Evolutionary conservation across 2,797 vertebrate species (phyloP).

Genomic region (Brachyrhaphis roseni): DNA sequence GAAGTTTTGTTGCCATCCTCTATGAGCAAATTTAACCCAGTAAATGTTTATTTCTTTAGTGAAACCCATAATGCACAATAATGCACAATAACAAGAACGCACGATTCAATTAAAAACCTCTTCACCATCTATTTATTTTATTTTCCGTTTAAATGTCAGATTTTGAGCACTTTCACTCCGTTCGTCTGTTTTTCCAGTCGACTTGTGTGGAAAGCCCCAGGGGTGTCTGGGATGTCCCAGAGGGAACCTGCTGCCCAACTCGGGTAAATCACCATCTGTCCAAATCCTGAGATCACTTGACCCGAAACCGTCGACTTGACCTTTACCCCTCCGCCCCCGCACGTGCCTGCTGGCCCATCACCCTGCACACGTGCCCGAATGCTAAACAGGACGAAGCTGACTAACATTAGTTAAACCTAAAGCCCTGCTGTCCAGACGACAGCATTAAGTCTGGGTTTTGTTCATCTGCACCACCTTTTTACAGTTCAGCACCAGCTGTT

Average conservation of each 20-base stretch:
- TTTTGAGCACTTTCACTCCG: not conserved
- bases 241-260: slow-evolving; percentile 45
- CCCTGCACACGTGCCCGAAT: slow-evolving; percentile 5
- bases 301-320: slow-evolving; percentile 70
- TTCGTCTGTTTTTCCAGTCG: slow-evolving; percentile 13
- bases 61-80: not conserved
- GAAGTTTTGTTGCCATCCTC: not conserved
- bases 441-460: not conserved
- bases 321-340: slow-evolving; percentile 43
- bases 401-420: not conserved
- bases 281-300: slow-evolving; percentile 69
- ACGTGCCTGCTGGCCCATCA: slow-evolving; percentile 56
- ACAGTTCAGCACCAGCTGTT: not conserved
- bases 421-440: not conserved
- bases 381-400: not conserved
- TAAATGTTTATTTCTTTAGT: not conserved
- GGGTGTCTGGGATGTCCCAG: slow-evolving; percentile 24
- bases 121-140: not conserved
- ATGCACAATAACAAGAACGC: not conserved
- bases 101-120: not conserved
- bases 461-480: not conserved
- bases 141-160: not conserved
- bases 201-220: not conserved
- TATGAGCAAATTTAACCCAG: no score
- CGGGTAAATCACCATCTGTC: slow-evolving; percentile 77